Base-by-base conservation (phyloP, 2,888 invertebrate species). In the Lasioglossum zephyrum region DNA sequence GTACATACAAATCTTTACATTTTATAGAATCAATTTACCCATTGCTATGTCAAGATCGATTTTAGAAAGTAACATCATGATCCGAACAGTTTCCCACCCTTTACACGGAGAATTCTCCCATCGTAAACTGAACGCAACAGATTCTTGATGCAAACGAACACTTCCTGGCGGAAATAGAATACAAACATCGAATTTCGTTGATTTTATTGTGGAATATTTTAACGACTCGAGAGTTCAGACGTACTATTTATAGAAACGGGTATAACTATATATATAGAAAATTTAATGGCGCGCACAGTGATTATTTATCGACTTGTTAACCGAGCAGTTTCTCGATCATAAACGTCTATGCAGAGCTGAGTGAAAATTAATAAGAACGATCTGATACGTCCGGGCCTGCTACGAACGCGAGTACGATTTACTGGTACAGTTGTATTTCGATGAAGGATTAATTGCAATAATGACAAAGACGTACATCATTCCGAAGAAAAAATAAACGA, bases 301-400 rank as follows among this genome's bases (percentile, higher is more conserved):
- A 69, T 69, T 36, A 69, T 69, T 69, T 69, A 69, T 69, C 1
- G 69, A 69, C 39, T 41, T 69, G 69, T n/a, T 41, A 69, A 41
- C 69, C 69, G 39, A 11, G 39, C n/a, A 39, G 69, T 69, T 69
- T 69, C 39, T 69, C 8, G 69, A n/a, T 41, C 39, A 69, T 69
- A 69, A 41, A 69, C 22, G 69, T 69, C 69, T 22, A 39, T 22
- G 69, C 39, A 69, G 39, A 69, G 36, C 11, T 39, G 39, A 69
- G 69, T 69, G 69, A 69, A 69, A 69, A 69, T 69, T 69, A 69
- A 69, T 69, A 69, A 69, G 39, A 69, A 41, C 39, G n/a, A 69
- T 69, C 39, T 9, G 69, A 69, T 41, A 18, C 39, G 69, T 41
- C 36, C 18, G 69, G 39, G 39, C 22, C 39, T 9, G 69, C 22